phyloP scores from a whole-genome alignment of 2,888 invertebrate genomes.

The Andrena hattorfiana region DNA sequence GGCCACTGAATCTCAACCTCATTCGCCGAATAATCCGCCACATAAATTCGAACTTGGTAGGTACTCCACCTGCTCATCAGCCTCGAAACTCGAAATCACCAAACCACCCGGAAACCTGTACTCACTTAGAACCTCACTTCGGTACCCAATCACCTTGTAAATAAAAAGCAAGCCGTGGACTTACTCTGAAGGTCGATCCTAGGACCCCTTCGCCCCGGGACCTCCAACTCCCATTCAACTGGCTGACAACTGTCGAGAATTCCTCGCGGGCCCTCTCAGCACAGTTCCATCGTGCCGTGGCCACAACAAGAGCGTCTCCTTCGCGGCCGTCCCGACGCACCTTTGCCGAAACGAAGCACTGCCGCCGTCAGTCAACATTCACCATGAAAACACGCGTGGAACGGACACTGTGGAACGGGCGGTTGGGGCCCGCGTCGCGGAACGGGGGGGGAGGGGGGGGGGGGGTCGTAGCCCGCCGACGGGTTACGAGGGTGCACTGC shows the following conservation, averaged over 20 bases:
- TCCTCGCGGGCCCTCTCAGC: neutral
- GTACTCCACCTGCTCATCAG: too few relatives aligned
- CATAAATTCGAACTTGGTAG: too few relatives aligned
- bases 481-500: neutral
- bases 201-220: neutral
- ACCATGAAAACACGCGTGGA: neutral
- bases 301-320: neutral
- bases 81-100: too few relatives aligned
- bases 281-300: neutral
- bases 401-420: neutral
- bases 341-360: neutral
- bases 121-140: too few relatives aligned
- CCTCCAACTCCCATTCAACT: neutral
- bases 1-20: too few relatives aligned
- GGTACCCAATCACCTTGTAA: too few relatives aligned
- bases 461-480: neutral
- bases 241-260: neutral
- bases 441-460: neutral
- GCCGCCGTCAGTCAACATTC: neutral
- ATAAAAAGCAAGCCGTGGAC: too few relatives aligned
- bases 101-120: too few relatives aligned
- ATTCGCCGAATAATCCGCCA: too few relatives aligned
- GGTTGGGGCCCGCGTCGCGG: neutral
- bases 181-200: constrained; percentile 3
- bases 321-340: constrained; percentile 8